Base-by-base conservation (phyloP, 2,888 invertebrate genomes). In the Drosophila tripunctata region DNA sequence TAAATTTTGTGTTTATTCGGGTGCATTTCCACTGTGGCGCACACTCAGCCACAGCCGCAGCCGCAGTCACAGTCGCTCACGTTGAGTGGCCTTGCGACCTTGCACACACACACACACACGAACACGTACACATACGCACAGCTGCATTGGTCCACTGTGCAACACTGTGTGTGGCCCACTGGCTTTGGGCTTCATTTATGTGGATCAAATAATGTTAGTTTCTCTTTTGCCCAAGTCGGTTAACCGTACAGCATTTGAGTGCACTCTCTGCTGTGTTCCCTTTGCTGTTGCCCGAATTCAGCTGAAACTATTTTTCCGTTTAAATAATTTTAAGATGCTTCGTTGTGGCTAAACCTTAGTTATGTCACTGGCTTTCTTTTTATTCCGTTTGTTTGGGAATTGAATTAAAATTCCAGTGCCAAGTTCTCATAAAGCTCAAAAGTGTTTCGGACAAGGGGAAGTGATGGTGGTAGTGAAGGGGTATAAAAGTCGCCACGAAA, bases 1-100 rank as follows among this genome's bases (percentile, higher is more conserved):
- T 85, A 79, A 75, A 75, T 85, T 85, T 75, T 78, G 83, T 83
- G 80, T 85, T 85, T 85, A 83, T 85, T 83, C 83, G 80, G 73
- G 71, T 83, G 85, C 78, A 85, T 83, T 83, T 83, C 83, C 83
- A 85, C 78, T 75, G 85, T 73, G 79, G 63, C 85, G 82, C 82
- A 79, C 82, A 72, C 58, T 69, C 67, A 61, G 68, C 80, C 66
- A 51, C 57, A 65, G 65, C 62, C 56, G 4, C 48, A 30, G 33
- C 31, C 58, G 24, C 52, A 65, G 61, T 36, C 30, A 27, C 66
- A 60, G 64, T 52, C 45, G 55, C 68, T 68, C 69, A 67, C 63
- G 45, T 54, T 67, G 72, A 83, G 80, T 83, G 78, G 83, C 77
- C 56, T 64, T 58, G 45, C 56, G 69, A 64, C 74, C 74, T 73